A percentile compares a stretch with the other conserved stretches of the same genome.
phyloP scores from a whole-genome alignment of 2,113 vertebrate species.

The Pygoscelis antarcticus region DNA sequence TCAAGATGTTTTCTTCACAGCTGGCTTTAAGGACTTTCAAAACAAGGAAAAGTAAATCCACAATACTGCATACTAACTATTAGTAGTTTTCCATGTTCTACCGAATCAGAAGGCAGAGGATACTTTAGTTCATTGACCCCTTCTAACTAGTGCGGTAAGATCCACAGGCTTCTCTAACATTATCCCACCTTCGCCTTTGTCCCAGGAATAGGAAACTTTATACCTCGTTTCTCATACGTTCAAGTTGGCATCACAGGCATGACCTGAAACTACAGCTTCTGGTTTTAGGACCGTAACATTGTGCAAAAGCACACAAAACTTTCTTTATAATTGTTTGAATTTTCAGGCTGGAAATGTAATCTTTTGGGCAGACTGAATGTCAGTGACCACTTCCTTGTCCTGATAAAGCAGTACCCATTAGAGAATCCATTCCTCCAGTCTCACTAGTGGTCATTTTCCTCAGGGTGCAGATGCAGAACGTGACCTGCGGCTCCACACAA shows the following conservation, averaged over 20 bases:
- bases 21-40: background rate
- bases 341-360: background rate
- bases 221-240: background rate
- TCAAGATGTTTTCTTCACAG: background rate
- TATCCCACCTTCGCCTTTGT: background rate
- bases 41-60: background rate
- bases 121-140: background rate
- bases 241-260: background rate
- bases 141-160: background rate
- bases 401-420: background rate
- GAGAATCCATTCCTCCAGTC: background rate
- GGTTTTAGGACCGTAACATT: background rate
- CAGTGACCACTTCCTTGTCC: background rate
- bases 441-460: background rate
- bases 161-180: background rate
- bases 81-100: background rate
- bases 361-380: background rate
- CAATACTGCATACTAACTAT: background rate
- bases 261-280: background rate
- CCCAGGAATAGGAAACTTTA: background rate
- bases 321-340: background rate
- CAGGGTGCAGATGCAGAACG: background rate
- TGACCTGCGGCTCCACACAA: background rate
- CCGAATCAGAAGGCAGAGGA: background rate
- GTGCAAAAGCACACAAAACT: background rate